phyloP scores from a whole-genome alignment of 1,140 invertebrate species.

The Bombus polaris region DNA sequence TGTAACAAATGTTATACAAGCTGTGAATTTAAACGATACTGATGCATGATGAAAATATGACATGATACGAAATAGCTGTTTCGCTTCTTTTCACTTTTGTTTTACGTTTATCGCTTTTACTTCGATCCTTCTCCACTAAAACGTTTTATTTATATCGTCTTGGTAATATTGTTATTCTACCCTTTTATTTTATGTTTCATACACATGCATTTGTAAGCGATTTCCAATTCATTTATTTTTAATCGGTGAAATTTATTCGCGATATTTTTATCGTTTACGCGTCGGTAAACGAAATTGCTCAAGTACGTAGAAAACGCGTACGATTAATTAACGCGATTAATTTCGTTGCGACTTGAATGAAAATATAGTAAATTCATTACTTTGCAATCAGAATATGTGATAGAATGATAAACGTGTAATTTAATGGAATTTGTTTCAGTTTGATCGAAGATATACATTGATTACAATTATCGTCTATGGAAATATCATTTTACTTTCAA shows the following conservation, averaged over 20 bases:
- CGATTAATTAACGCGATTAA: neutral
- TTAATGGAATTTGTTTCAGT: neutral
- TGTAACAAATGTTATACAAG: too few relatives aligned
- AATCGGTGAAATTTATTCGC: neutral
- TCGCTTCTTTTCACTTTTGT: too few relatives aligned
- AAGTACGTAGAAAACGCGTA: too few relatives aligned
- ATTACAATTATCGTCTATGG: neutral
- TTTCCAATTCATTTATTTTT: neutral
- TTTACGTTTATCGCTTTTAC: neutral
- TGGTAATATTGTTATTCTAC: rapidly evolving
- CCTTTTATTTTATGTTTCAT: neutral
- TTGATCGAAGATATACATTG: neutral
- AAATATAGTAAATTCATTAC: neutral
- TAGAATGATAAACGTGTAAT: neutral
- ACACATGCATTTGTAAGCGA: neutral
- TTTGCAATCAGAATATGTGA: neutral
- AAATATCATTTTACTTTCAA: neutral
- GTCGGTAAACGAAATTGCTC: neutral
- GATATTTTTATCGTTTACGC: neutral
- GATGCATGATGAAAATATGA: neutral
- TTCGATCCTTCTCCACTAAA: neutral
- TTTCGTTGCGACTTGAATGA: too few relatives aligned
- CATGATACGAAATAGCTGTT: neutral
- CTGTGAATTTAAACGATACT: neutral
- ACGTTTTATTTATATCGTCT: neutral